Evolutionary conservation across 2,888 invertebrate species (phyloP).

Genomic region (Clepsis dumicolana): DNA sequence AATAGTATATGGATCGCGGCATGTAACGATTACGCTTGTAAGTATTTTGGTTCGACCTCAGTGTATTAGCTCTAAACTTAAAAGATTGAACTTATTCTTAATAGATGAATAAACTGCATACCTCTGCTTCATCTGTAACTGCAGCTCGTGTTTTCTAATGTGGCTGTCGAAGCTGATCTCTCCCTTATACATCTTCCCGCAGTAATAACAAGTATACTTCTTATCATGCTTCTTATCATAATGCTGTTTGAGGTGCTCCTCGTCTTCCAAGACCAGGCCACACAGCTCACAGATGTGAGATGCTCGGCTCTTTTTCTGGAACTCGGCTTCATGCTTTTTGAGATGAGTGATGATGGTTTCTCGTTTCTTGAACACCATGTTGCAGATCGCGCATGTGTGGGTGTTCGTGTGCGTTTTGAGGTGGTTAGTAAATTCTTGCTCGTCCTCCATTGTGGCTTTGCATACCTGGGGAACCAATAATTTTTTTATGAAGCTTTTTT

Average conservation of each 20-base stretch:
- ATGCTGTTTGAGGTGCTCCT: conserved; percentile 60
- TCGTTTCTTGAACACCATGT: conserved; percentile 67
- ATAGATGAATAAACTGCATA: conserved; percentile 47
- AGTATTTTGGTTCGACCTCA: no score
- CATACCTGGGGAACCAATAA: conserved; percentile 76
- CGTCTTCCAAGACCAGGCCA: conserved; percentile 61
- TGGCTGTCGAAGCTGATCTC: conserved; percentile 69
- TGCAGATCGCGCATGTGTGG: conserved; percentile 68
- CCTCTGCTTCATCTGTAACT: conserved; percentile 48
- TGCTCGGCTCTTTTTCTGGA: conserved; percentile 8
- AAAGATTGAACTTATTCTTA: no score
- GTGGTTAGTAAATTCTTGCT: conserved; percentile 66
- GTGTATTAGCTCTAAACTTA: no score
- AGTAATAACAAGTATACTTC: conserved; percentile 74
- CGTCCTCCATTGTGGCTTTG: conserved; percentile 65
- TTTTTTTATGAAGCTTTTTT: no score
- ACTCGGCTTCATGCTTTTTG: conserved; percentile 62
- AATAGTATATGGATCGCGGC: no score
- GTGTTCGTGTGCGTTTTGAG: conserved; percentile 65
- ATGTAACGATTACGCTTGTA: no score
- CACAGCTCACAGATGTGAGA: conserved; percentile 72
- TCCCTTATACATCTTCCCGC: conserved; percentile 73
- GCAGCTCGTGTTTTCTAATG: conserved; percentile 73
- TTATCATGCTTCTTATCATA: conserved; percentile 65
- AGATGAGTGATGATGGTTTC: conserved; percentile 68